phyloP scores from a whole-genome alignment of 2,888 invertebrate species.

The Harpagoxenus sublaevis region DNA sequence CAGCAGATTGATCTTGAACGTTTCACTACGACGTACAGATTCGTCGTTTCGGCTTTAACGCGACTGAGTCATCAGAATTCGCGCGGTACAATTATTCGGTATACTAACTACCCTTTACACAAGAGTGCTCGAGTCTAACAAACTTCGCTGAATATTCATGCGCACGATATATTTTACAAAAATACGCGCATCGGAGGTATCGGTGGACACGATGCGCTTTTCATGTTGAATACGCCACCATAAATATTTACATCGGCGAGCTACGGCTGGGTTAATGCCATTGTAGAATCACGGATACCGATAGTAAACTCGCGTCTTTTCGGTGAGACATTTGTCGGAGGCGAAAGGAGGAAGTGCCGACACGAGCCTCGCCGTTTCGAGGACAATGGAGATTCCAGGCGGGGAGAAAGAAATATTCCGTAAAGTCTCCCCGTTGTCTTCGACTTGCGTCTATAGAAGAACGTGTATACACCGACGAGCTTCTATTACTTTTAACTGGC shows the following conservation, averaged over 20 bases:
- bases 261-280: slow-evolving; percentile 37
- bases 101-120: slow-evolving; percentile 29
- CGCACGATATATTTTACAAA: slow-evolving; percentile 41
- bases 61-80: slow-evolving; percentile 2
- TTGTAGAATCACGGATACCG: slow-evolving; percentile 35
- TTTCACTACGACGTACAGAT: not conserved
- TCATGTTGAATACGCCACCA: slow-evolving; percentile 15
- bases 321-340: slow-evolving; percentile 42
- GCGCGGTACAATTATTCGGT: slow-evolving; percentile 11
- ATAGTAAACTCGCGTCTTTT: slow-evolving; percentile 43
- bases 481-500: slow-evolving; percentile 76
- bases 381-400: slow-evolving; percentile 60
- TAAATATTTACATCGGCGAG: slow-evolving; percentile 47
- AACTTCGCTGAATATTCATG: slow-evolving; percentile 49
- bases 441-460: slow-evolving; percentile 53
- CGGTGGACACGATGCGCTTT: slow-evolving; percentile 26
- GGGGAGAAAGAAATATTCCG: slow-evolving; percentile 43
- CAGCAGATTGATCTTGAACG: not conserved
- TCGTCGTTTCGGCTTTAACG: not conserved
- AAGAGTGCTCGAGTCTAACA: slow-evolving; percentile 43
- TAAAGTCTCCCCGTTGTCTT: slow-evolving; percentile 59
- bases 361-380: slow-evolving; percentile 52
- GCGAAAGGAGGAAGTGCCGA: slow-evolving; percentile 67
- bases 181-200: slow-evolving; percentile 6
- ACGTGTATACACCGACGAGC: slow-evolving; percentile 54